Percentiles rank a stretch among this genome's conserved stretches.
These are phyloP conservation scores for Doryteuthis pealeii DNA, from an alignment of 1,140 invertebrate genomes.

Conservation along the genomic window DNA sequence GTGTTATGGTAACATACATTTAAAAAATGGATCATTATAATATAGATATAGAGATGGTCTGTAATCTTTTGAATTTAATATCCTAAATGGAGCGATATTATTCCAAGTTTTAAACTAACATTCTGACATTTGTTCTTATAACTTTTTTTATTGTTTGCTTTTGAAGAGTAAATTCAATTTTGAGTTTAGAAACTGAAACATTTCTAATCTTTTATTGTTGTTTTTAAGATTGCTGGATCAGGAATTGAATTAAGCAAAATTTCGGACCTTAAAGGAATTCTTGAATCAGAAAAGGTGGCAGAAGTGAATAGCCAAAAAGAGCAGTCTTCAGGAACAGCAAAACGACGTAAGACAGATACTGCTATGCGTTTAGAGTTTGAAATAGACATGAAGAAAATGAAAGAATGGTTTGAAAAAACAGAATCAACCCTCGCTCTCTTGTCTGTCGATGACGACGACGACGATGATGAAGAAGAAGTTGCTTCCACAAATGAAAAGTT, in stretches of 20 bases:
- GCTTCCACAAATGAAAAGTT: conserved; percentile 65
- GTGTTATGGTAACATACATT: too few species aligned
- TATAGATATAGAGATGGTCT: too few species aligned
- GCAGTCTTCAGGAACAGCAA: conserved; percentile 31
- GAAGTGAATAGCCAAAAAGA: neutral
- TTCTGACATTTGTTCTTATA: too few species aligned
- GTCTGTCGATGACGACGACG: conserved; percentile 57
- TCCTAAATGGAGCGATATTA: too few species aligned
- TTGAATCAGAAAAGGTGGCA: neutral
- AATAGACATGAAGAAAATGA: conserved; percentile 61
- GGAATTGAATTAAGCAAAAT: conserved; percentile 48
- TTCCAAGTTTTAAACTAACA: too few species aligned
- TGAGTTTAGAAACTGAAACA: too few species aligned
- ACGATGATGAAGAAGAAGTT: neutral
- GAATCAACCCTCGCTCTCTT: conserved; percentile 63
- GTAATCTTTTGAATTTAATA: too few species aligned
- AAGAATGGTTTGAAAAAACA: conserved; percentile 67
- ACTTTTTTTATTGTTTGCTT: too few species aligned
- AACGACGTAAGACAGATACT: conserved; percentile 48
- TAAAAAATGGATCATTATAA: too few species aligned
- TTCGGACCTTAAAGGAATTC: conserved; percentile 15
- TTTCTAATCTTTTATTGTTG: too few species aligned
- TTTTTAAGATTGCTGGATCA: conserved; percentile 49
- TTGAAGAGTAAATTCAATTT: too few species aligned
- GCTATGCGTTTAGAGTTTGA: conserved; percentile 63